Evolutionary conservation across 2,888 invertebrate genomes (phyloP), one percentile per base, ranked within the genome.

Genomic region (Heliconius charithonia): DNA sequence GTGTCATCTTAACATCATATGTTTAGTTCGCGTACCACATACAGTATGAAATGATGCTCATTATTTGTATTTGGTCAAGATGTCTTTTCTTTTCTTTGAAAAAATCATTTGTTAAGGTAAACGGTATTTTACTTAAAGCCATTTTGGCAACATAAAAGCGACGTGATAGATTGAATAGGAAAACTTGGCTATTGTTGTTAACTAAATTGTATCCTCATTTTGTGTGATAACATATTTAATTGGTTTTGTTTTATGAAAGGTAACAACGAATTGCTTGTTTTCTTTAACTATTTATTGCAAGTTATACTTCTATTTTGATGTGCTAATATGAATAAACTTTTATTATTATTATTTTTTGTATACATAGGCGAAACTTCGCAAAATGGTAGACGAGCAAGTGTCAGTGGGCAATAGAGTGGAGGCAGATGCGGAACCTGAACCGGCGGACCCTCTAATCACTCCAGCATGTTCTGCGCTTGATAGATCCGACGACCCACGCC

Each of bases 311-410:
- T 51, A 9, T 70, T n/a, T 62, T 1, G 10, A 4, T 25, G 16
- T 45, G 7, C 4, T 12, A 71, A 29, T 71, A 51, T 45, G 4
- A 3, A 51, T 51, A 19, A 1, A 3, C 4, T 51, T 51, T 51
- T 51, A 51, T 51, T 51, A 70, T 71, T 16, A n/a, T 32, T 4
- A 22, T 37, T 16, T 51, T 41, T 51, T 51, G 29, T 85, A 27
- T n/a, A 10, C 12, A n/a, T 95, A 97, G 96, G 96, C 96, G 94
- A 97, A 97, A 96, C 97, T 97, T 91, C 96, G 97, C 95, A 97
- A 97, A 95, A 98, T 98, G 98, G 97, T 98, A 89, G 98, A 98
- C 95, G 98, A 98, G 95, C 97, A 98, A 95, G 96, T 97, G 89
- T 96, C 96, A 85, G 96, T 96, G 84, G 95, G 96, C 78, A 93